Conservation (phyloP, 2,888 invertebrate genomes). For the Tridacna gigas region DNA sequence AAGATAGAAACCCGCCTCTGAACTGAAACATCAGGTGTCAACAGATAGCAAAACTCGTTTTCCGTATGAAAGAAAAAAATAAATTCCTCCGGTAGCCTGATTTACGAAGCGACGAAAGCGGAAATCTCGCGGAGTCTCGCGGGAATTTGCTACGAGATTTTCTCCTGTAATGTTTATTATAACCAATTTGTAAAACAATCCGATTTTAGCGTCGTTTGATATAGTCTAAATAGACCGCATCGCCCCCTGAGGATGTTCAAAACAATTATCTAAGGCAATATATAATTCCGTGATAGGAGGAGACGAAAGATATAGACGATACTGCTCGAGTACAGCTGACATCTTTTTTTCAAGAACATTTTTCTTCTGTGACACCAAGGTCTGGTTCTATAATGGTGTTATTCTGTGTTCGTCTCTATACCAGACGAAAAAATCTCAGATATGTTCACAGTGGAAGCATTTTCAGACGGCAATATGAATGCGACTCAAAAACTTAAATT, state of each 20-base stretch:
- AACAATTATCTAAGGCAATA: conserved; percentile 19
- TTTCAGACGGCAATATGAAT: too few relatives aligned
- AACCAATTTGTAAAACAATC: conserved; percentile 32
- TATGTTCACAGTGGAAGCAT: too few relatives aligned
- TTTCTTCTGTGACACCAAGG: too few relatives aligned
- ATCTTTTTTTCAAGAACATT: background rate
- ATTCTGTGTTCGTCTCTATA: too few relatives aligned
- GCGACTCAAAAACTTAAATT: too few relatives aligned
- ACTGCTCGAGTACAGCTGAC: background rate
- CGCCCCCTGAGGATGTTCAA: conserved; percentile 14
- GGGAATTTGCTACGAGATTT: conserved; percentile 22
- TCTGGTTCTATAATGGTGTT: too few relatives aligned
- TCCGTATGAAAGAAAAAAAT: background rate
- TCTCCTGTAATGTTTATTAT: conserved; percentile 32
- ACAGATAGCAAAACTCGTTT: too few relatives aligned
- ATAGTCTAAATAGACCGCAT: conserved; percentile 23
- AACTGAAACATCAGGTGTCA: too few relatives aligned
- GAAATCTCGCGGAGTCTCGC: conserved; percentile 15
- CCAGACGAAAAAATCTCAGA: too few relatives aligned
- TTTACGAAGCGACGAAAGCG: conserved; percentile 21
- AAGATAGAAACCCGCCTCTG: background rate
- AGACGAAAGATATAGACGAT: background rate
- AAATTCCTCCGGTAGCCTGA: background rate
- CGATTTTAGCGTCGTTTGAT: conserved; percentile 25
- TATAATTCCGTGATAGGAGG: background rate